Conservation (phyloP, 1,140 invertebrate species). For the Apis mellifera region Amel_HAv3.1 CM009943.2:6916501-6917000, state of each 20-base stretch:
- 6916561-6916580: slow-evolving; percentile 32
- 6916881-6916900: slow-evolving; percentile 3
- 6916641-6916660: slow-evolving; percentile 59
- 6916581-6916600: slow-evolving; percentile 53
- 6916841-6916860: neutral
- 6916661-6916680: slow-evolving; percentile 63
- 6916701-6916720: slow-evolving; percentile 70
- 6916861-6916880: slow-evolving; percentile 44
- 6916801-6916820: slow-evolving; percentile 9
- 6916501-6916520: slow-evolving; percentile 18
- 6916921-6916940: neutral
- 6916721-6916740: slow-evolving; percentile 51
- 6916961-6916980: neutral
- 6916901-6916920: neutral
- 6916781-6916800: neutral
- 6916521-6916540: slow-evolving; percentile 14
- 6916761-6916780: slow-evolving; percentile 31
- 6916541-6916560: slow-evolving; percentile 33
- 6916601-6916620: slow-evolving; percentile 60
- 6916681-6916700: slow-evolving; percentile 67
- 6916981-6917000: neutral
- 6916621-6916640: slow-evolving; percentile 62
- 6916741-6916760: slow-evolving; percentile 57
- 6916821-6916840: neutral
- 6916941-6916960: neutral